These are phyloP conservation scores for Meghimatium bilineatum DNA, from an alignment of 2,888 invertebrate genomes.

Conservation along the genomic window DNA sequence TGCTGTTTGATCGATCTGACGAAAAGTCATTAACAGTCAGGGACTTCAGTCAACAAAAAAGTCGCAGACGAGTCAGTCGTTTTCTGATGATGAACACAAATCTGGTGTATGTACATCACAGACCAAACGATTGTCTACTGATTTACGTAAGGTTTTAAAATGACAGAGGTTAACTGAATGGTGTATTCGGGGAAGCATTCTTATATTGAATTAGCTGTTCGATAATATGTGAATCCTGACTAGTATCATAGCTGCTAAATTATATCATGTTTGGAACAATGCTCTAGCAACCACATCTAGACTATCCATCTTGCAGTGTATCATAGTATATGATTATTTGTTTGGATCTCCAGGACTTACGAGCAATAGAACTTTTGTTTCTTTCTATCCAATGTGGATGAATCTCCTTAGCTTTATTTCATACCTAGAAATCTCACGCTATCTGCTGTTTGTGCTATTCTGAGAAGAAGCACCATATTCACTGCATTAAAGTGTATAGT, in stretches of 20 bases:
- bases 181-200: neutral
- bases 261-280: neutral
- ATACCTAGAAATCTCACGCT: too few relatives aligned
- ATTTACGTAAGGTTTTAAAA: neutral
- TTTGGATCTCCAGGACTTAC: too few relatives aligned
- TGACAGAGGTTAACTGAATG: neutral
- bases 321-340: too few relatives aligned
- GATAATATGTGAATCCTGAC: neutral
- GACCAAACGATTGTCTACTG: neutral
- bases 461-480: too few relatives aligned
- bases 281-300: neutral
- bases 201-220: neutral
- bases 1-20: constrained; percentile 26
- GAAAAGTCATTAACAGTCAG: constrained; percentile 30
- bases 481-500: too few relatives aligned
- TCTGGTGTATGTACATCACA: neutral
- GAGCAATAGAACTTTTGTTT: too few relatives aligned
- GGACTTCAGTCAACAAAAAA: constrained; percentile 25
- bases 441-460: too few relatives aligned
- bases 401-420: too few relatives aligned
- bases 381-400: too few relatives aligned
- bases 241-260: neutral
- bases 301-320: too few relatives aligned
- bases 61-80: neutral
- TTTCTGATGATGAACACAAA: neutral